These are phyloP conservation scores for Drosophila formosana DNA, from an alignment of 2,888 invertebrate genomes.

Conservation along the genomic window DNA sequence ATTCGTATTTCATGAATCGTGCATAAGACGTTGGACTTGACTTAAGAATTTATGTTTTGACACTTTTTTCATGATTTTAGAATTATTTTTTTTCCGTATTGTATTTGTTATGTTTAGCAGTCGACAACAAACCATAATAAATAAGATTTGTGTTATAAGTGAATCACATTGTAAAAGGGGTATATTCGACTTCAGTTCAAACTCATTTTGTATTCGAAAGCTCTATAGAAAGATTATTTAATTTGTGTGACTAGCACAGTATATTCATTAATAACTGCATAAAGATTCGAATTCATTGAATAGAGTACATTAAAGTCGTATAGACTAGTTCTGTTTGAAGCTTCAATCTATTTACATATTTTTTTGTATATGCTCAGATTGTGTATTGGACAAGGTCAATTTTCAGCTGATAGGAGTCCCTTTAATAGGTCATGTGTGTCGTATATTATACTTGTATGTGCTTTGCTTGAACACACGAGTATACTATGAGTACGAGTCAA, in stretches of 20 bases:
- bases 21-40: too few relatives aligned
- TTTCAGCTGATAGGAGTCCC: conserved; percentile 31
- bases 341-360: not conserved
- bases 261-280: too few relatives aligned
- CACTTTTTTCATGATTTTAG: too few relatives aligned
- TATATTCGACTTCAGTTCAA: not conserved
- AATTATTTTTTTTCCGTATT: too few relatives aligned
- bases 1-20: too few relatives aligned
- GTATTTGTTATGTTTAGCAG: conserved; percentile 7
- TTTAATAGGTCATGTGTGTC: conserved; percentile 28
- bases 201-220: not conserved
- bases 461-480: not conserved
- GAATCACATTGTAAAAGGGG: not conserved
- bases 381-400: conserved; percentile 41
- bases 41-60: too few relatives aligned
- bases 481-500: not conserved
- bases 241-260: too few relatives aligned
- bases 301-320: not conserved
- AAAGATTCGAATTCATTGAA: not conserved
- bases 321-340: not conserved
- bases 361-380: not conserved
- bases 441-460: not conserved
- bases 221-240: too few relatives aligned
- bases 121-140: not conserved
- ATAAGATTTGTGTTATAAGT: too few relatives aligned